Conservation (phyloP, 2,888 invertebrate species). For the Lucinisca nassula region DNA sequence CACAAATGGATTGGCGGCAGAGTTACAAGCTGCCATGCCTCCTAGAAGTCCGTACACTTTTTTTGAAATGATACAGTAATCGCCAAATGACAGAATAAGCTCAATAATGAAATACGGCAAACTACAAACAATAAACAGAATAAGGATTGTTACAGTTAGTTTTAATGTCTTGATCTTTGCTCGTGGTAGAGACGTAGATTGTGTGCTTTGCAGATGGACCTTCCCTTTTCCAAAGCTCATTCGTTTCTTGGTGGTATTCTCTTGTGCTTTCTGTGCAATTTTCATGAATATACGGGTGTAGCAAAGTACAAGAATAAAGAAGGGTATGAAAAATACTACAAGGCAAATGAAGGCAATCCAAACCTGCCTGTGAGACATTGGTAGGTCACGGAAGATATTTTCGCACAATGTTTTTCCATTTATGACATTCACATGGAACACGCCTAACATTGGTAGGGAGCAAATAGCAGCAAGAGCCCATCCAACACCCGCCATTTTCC, state of each 20-base stretch:
- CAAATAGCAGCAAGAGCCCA: constrained; percentile 82
- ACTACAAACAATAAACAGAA: constrained; percentile 84
- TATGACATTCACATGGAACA: constrained; percentile 78
- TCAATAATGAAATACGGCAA: constrained; percentile 86
- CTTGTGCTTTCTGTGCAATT: constrained; percentile 84
- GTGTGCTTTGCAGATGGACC: constrained; percentile 85
- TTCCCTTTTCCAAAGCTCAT: constrained; percentile 81
- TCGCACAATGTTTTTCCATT: constrained; percentile 80
- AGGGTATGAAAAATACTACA: constrained; percentile 84
- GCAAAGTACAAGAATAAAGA: constrained; percentile 82
- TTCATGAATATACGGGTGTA: constrained; percentile 86
- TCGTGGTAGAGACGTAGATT: constrained; percentile 85
- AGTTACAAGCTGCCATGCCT: constrained; percentile 86
- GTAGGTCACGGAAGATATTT: constrained; percentile 82
- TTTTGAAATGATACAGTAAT: constrained; percentile 74
- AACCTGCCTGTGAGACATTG: constrained; percentile 79
- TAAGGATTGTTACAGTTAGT: constrained; percentile 87
- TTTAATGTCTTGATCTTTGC: constrained; percentile 88
- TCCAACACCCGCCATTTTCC: constrained; percentile 80
- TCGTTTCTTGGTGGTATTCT: constrained; percentile 15
- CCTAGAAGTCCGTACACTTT: constrained; percentile 81
- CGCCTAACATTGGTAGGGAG: constrained; percentile 83
- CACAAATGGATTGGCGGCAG: constrained; percentile 86
- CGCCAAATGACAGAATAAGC: constrained; percentile 86
- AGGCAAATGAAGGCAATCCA: constrained; percentile 82